Conservation (phyloP, 1,140 invertebrate genomes). For the Paramacrobiotus metropolitanus region DNA sequence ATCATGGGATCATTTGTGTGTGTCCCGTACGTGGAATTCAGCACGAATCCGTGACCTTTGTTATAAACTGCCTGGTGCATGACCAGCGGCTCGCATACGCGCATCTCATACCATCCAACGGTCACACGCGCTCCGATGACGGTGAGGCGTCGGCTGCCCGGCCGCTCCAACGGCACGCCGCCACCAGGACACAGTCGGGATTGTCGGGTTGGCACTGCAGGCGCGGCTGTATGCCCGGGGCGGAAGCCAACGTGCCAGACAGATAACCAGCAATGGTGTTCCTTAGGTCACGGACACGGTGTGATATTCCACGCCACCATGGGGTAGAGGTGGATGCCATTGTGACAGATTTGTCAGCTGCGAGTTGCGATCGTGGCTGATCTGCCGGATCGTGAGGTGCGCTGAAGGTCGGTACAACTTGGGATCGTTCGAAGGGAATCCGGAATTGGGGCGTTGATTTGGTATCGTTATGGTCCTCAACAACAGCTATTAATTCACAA, state of each 20-base stretch:
- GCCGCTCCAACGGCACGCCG: background rate
- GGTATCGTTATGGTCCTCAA: no score
- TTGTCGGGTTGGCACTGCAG: background rate
- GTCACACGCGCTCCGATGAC: background rate
- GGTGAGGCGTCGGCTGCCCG: background rate
- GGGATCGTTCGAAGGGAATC: no score
- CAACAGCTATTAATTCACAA: no score
- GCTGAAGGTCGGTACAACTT: no score
- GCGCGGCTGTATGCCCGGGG: no score
- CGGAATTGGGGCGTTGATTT: no score
- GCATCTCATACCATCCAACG: background rate
- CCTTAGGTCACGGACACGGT: background rate
- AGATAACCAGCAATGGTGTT: background rate
- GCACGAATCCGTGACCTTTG: background rate
- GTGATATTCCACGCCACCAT: background rate
- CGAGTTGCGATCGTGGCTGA: background rate
- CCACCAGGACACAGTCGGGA: background rate
- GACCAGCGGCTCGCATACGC: background rate
- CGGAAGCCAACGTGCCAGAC: no score
- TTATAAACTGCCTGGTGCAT: background rate
- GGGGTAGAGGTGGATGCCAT: background rate
- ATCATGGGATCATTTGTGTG: background rate
- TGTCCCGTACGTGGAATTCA: background rate
- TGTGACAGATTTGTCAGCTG: background rate
- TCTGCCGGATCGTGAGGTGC: background rate